phyloP scores from a whole-genome alignment of 1,140 invertebrate genomes.

The Anastrepha obliqua region DNA sequence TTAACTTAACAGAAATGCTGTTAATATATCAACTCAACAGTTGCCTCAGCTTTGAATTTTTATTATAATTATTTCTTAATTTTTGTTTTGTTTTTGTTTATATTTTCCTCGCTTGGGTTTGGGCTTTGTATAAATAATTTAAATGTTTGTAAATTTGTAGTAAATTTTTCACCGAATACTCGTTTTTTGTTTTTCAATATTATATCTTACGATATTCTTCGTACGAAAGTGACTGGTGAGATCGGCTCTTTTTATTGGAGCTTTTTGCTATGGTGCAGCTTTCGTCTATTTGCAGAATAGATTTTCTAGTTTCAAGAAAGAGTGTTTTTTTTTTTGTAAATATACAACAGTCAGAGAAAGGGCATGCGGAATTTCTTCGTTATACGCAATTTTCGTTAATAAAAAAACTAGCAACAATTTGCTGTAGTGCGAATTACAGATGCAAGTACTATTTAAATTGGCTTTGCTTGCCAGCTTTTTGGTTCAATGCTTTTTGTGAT shows the following conservation, averaged over 20 bases:
- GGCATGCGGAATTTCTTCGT: too few species aligned
- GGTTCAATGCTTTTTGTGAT: not conserved
- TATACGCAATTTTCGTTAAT: not conserved
- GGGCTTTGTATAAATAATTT: not conserved
- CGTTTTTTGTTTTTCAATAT: not conserved
- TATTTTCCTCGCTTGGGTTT: not conserved
- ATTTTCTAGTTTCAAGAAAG: not conserved
- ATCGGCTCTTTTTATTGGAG: not conserved
- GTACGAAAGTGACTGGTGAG: not conserved
- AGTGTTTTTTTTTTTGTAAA: not conserved
- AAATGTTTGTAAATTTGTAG: slow-evolving; percentile 14
- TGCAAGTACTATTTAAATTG: too few species aligned
- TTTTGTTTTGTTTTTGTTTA: not conserved
- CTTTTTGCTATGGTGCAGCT: not conserved
- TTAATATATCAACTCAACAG: not conserved
- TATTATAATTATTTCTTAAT: too few species aligned
- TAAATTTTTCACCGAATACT: not conserved
- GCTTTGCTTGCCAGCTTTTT: not conserved
- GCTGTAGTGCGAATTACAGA: not conserved
- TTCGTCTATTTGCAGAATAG: not conserved
- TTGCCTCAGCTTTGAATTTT: too few species aligned
- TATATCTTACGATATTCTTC: not conserved
- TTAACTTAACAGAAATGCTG: not conserved
- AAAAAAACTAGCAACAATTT: slow-evolving; percentile 46
- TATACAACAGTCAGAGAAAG: not conserved